Base-by-base conservation (phyloP, 2,797 vertebrate genomes). In the Bradypodion ventrale region DNA sequence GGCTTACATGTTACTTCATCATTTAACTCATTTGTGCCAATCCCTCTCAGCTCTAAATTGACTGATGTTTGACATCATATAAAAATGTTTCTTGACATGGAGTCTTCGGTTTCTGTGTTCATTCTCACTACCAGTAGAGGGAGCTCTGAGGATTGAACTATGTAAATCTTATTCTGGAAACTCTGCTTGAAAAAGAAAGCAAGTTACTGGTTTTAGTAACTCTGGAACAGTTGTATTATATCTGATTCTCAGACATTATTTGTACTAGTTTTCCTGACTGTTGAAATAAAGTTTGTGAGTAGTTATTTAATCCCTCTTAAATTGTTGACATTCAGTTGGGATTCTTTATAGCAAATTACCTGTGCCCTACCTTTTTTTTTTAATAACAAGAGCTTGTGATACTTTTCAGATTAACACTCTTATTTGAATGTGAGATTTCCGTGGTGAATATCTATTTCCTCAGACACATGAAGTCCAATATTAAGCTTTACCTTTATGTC, bases 91-190 rank as follows among this genome's bases (percentile, higher is more conserved):
- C 25, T 32, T 42, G 12, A 44, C 6, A 21, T 4, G n/a, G 40
- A 44, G 52, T 15, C 42, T 79, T 75, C 73, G 66, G 75, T 90
- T 83, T 87, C 35, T 59, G 65, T 90, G 79, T 77, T 69, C 59
- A 79, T 78, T 87, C 80, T 95, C 81, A 85, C 46, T 86, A 82
- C 95, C 95, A 96, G 95, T 93, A 96, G 96, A 96, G 95, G 95
- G 96, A 95, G 95, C 93, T 91, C 83, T 82, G 78, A 89, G 32
- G 92, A 93, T 44, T 89, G 83, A 90, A 70, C 92, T 12, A 16
- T 85, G 13, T 42, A 78, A 75, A 78, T n/a, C n/a, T n/a, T 2
- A 1, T 35, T 27, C 75, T 52, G 77, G 42, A 15, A 68, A 40
- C 66, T 9, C 23, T 16, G 27, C 42, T 52, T 25, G 12, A 60